Evolutionary conservation across 1,140 invertebrate species (phyloP).

Genomic region (Artemia franciscana): DNA sequence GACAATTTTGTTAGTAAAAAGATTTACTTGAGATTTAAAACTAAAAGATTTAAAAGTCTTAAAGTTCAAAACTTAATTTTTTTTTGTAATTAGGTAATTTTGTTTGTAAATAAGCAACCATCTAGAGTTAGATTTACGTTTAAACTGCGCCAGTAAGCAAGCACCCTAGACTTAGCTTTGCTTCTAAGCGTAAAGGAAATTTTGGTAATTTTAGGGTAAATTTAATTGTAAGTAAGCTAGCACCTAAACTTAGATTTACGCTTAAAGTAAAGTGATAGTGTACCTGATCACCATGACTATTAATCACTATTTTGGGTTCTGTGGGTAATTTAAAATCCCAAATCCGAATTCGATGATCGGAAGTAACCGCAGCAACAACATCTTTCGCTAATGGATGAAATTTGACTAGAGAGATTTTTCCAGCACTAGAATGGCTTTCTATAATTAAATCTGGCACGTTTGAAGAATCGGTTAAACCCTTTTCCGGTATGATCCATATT

Average conservation of each 20-base stretch:
- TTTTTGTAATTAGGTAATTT: too few species aligned
- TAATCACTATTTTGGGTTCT: background rate
- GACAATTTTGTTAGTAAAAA: too few species aligned
- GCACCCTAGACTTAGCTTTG: too few species aligned
- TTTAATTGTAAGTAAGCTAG: background rate
- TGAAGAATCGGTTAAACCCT: slow-evolving; percentile 43
- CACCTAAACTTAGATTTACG: background rate
- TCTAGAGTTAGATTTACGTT: too few species aligned
- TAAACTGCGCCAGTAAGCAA: too few species aligned
- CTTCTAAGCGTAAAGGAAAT: too few species aligned
- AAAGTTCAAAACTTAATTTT: too few species aligned
- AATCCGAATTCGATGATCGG: slow-evolving; percentile 66
- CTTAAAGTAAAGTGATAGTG: background rate
- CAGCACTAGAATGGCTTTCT: slow-evolving; percentile 41
- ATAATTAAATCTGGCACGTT: slow-evolving; percentile 29
- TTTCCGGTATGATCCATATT: slow-evolving; percentile 47
- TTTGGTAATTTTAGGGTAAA: too few species aligned
- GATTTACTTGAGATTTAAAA: too few species aligned
- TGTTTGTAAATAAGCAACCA: too few species aligned
- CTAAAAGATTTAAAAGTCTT: too few species aligned
- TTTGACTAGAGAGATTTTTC: slow-evolving; percentile 72
- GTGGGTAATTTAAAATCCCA: slow-evolving; percentile 35
- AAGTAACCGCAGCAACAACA: slow-evolving; percentile 58
- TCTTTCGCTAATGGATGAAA: slow-evolving; percentile 71
- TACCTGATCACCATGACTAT: slow-evolving; percentile 44